Percentiles rank a stretch among this genome's conserved stretches.
Conservation (phyloP, 30 jellyfish, hydroid and myxozoan species). For the Mastigias papua region DNA sequence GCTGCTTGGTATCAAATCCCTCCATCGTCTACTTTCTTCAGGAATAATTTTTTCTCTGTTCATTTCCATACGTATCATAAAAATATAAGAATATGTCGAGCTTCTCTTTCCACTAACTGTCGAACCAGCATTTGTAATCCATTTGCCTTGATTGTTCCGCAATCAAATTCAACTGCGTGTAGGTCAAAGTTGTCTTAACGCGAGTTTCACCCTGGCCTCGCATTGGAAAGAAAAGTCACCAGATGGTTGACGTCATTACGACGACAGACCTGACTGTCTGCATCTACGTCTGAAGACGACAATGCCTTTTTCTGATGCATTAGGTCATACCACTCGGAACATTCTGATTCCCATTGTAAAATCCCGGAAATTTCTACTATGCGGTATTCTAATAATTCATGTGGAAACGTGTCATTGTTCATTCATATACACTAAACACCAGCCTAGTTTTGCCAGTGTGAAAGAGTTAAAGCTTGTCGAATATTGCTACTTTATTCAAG, state of each 20-base stretch:
- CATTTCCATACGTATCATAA: neutral
- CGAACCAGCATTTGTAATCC: neutral
- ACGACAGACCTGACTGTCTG: slow-evolving; percentile 30
- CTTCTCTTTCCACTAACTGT: too few species aligned
- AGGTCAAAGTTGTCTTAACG: neutral
- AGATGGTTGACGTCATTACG: slow-evolving; percentile 11
- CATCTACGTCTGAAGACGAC: neutral
- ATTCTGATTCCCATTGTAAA: neutral
- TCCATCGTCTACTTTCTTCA: slow-evolving; percentile 35
- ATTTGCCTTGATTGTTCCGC: too few species aligned
- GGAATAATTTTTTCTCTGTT: neutral
- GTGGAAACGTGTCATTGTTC: neutral
- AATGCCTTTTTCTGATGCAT: neutral
- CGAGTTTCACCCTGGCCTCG: neutral
- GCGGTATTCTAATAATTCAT: neutral
- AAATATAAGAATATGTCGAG: neutral
- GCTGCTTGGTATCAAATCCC: slow-evolving; percentile 65
- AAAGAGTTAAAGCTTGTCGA: too few species aligned
- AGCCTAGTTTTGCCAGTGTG: neutral
- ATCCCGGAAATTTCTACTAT: neutral
- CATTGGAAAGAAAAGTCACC: neutral
- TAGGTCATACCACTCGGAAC: neutral
- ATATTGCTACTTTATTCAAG: too few species aligned
- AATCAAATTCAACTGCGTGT: too few species aligned
- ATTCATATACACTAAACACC: neutral